Base-by-base conservation (phyloP, 2,113 vertebrate genomes). In the Speoplatyrhinus poulsoni region DNA sequence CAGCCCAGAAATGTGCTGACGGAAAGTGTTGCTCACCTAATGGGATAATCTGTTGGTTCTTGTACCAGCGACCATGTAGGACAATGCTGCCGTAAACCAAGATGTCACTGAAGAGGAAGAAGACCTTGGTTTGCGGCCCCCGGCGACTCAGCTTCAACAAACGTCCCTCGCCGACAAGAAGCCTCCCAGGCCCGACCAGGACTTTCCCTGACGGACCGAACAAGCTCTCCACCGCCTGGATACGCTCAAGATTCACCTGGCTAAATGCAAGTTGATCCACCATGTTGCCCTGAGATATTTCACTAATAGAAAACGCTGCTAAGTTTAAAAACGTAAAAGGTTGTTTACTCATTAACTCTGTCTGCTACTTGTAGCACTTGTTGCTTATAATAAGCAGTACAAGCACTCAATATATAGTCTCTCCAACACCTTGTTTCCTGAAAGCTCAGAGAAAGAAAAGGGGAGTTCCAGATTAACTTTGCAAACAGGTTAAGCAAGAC, bases 21-120 rank as follows among this genome's bases (percentile, higher is more conserved):
- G n/a, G 19, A 48, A 49, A 5, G 13, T 19, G 36, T 32, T 7
- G 9, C 67, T 69, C 11, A 89, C 87, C 87, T 7, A 98, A 89
- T 0, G 92, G 95, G 11, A 98, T 93, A 73, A 98, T 92, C 65
- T 93, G 88, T 79, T 96, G 95, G 52, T 86, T 91, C 12, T 92
- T 93, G 89, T 96, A 90, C 90, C 93, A 95, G 69, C 85, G 90
- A 19, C 93, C 93, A 66, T 75, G 90, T 69, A 95, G 87, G 62
- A 97, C 75, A 19, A 96, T 90, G 82, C 91, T 95, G 78, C 96
- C 96, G 0, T 98, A 98, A 12, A 97, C 94, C 0, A 98, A 89
- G 80, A 97, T 91, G 81, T 98, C 95, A 0, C 93, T 95, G 86
- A 98, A 98, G 41, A 98, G 95, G 81, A 96, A 98, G 86, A 98